Evolutionary conservation across 2,797 vertebrate genomes (phyloP).

Genomic region (Furcifer pardalis): DNA sequence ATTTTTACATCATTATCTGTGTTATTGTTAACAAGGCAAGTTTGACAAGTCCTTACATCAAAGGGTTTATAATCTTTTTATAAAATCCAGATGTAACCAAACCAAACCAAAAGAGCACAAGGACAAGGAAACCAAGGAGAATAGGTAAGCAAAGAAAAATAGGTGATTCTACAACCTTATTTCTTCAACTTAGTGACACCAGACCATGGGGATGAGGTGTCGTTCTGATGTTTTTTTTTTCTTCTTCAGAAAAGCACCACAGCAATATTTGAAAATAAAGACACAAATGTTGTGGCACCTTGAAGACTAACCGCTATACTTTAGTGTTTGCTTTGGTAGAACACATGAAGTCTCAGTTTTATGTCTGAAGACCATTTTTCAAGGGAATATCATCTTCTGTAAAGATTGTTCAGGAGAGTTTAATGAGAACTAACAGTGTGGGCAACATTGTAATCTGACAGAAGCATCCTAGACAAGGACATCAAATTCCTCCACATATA

Average conservation of each 20-base stretch:
- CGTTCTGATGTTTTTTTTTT: too few species aligned
- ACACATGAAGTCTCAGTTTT: too few species aligned
- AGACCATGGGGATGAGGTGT: too few species aligned
- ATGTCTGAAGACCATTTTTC: slow-evolving; percentile 95
- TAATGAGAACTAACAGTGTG: background rate
- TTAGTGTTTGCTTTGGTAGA: too few species aligned
- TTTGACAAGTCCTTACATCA: background rate
- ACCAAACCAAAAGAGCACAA: background rate
- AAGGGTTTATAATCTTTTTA: background rate
- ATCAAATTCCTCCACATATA: too few species aligned
- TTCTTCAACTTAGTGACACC: too few species aligned
- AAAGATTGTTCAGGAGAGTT: slow-evolving; percentile 57
- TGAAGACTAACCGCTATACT: too few species aligned
- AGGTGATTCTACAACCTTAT: too few species aligned
- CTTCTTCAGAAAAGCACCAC: too few species aligned
- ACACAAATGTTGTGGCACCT: too few species aligned
- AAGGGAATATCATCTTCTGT: slow-evolving; percentile 95
- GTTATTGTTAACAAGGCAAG: background rate
- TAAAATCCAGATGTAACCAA: background rate
- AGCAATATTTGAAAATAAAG: too few species aligned
- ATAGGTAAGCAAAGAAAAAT: too few species aligned
- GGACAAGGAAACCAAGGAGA: background rate
- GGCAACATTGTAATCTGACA: background rate
- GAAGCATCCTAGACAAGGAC: background rate
- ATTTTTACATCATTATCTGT: background rate